Base-by-base conservation (phyloP, 1,140 invertebrate genomes). In the Callitettix versicolor region DNA sequence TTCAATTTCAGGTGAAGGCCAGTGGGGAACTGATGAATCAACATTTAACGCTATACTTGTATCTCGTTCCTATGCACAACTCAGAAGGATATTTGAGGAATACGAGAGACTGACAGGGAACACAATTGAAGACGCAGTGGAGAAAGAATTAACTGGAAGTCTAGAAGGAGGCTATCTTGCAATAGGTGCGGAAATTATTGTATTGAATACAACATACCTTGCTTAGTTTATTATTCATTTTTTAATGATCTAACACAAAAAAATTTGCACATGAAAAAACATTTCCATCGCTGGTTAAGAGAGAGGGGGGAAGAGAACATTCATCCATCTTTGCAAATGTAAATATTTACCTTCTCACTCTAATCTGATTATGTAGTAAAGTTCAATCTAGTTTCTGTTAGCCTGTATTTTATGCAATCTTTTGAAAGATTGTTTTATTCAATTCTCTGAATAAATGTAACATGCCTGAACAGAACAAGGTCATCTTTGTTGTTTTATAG, bases 121-220 rank as follows among this genome's bases (percentile, higher is more conserved):
- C 60, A 79, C 82, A 53, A 86, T 96, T 61, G 88, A 92, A 64
- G 76, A 86, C n/a, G 81, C 88, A 3, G 88, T 96, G 64, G 84
- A 88, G 66, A 78, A 79, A 49, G 91, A 95, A 74, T 89, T 94
- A 68, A 88, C 86, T 57, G 92, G 92, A 56, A 80, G 84, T 63
- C 71, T 94, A 7, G 80, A 91, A 70, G 81, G 85, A 64, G 91
- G 88, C 36, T 83, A 93, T 65, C 72, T 92, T 44, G 85, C 90
- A 60, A 84, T 94, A 63, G 86, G 89, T 92, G 72, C n/a, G n/a
- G n/a, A n/a, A 76, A 4, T 30, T 30, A 30, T 30, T 30, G 26
- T 3, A 21, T 22, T 6, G 76, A 51, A 40, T 52, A 40, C 26
- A 2, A 17, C 17, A 11, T 26, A 38, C 34, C 15, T 47, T n/a